Conservation (phyloP, 2,888 invertebrate genomes). For the Apamea sordens region DNA sequence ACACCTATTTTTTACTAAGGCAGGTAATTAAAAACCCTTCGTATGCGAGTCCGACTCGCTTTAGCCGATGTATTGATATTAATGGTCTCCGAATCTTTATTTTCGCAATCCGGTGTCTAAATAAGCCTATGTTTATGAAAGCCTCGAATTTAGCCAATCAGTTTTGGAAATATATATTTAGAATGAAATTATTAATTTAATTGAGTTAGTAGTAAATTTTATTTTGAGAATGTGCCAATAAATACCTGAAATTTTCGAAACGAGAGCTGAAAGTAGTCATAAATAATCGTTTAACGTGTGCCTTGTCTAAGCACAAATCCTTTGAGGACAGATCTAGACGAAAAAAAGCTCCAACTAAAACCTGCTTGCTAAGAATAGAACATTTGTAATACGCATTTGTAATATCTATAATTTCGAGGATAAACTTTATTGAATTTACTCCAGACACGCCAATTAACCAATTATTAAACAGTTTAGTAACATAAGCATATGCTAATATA, state of each 20-base stretch:
- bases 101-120: neutral
- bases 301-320: neutral
- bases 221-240: neutral
- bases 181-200: neutral
- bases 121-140: neutral
- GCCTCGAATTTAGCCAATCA: neutral
- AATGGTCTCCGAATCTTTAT: neutral
- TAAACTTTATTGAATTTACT: slow-evolving; percentile 13
- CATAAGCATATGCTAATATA: slow-evolving; percentile 34
- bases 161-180: neutral
- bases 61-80: neutral
- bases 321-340: neutral
- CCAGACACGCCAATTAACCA: slow-evolving; percentile 32
- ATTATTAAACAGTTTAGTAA: slow-evolving; percentile 36
- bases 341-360: neutral
- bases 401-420: slow-evolving; percentile 3
- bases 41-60: neutral
- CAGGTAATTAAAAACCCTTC: neutral
- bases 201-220: neutral
- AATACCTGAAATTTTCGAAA: neutral
- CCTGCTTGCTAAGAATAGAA: neutral
- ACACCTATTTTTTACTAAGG: neutral
- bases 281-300: neutral
- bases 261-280: neutral
- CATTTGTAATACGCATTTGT: neutral